phyloP scores from a whole-genome alignment of 2,888 invertebrate species.

The Geophilus truncorum region DNA sequence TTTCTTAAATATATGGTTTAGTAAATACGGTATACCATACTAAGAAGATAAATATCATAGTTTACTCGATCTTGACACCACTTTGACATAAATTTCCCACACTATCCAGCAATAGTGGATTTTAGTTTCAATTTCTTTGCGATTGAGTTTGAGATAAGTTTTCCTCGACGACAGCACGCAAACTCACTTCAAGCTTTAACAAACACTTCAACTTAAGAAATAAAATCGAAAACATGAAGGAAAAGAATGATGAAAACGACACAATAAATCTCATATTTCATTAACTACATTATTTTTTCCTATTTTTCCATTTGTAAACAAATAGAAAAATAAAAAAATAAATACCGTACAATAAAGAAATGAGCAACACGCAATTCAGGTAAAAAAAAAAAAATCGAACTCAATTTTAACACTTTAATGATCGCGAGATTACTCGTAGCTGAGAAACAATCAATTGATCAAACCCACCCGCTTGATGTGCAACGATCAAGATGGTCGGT shows the following conservation, averaged over 20 bases:
- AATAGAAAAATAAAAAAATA: not conserved
- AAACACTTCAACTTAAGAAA: not conserved
- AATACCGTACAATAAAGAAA: not conserved
- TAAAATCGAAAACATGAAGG: not conserved
- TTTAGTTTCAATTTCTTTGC: not conserved
- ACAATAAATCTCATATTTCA: not conserved
- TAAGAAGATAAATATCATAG: not conserved
- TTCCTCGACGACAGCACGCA: not conserved
- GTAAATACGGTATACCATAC: not conserved
- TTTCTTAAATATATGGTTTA: not conserved
- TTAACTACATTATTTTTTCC: not conserved
- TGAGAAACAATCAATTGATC: slow-evolving; percentile 4
- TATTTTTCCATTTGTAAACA: not conserved
- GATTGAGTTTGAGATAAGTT: not conserved
- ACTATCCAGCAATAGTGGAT: not conserved
- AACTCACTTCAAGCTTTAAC: not conserved
- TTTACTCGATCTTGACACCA: not conserved
- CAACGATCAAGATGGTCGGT: not conserved
- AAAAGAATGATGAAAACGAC: not conserved
- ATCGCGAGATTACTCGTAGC: not conserved
- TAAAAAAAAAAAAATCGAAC: not conserved
- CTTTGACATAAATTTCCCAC: not conserved
- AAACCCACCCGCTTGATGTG: not conserved
- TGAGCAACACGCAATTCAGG: not conserved
- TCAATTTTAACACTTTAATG: not conserved